Evolutionary conservation across 2,888 invertebrate species (phyloP).

Genomic region (Pachydiplax longipennis): DNA sequence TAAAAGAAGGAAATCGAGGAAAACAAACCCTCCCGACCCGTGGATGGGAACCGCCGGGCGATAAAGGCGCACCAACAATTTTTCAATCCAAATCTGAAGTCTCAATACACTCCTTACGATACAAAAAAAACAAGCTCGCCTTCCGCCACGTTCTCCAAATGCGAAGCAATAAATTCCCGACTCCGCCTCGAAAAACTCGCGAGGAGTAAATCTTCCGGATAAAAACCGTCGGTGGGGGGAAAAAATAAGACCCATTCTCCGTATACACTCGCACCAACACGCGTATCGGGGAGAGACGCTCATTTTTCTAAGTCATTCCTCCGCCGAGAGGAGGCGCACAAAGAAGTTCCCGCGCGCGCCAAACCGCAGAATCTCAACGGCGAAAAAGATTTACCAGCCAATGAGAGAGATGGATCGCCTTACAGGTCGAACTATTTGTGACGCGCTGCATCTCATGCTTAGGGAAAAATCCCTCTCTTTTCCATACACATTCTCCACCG

Average conservation of each 20-base stretch:
- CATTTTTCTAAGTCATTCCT: background rate
- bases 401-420: conserved; percentile 20
- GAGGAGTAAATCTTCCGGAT: background rate
- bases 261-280: background rate
- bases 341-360: background rate
- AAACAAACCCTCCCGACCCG: no score
- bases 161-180: background rate
- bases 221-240: background rate
- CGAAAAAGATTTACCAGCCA: conserved; percentile 2
- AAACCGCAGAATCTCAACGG: background rate
- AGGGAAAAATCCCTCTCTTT: background rate
- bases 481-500: background rate
- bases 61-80: background rate
- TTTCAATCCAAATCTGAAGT: background rate
- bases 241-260: background rate
- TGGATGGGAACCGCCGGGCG: no score
- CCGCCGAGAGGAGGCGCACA: background rate
- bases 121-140: background rate
- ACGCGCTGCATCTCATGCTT: conserved; percentile 3
- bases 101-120: background rate
- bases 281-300: background rate
- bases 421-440: conserved; percentile 18
- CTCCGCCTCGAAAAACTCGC: background rate
- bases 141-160: background rate
- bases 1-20: no score